Evolutionary conservation across 2,888 invertebrate species (phyloP).

Genomic region (Netelia fuscicornis): DNA sequence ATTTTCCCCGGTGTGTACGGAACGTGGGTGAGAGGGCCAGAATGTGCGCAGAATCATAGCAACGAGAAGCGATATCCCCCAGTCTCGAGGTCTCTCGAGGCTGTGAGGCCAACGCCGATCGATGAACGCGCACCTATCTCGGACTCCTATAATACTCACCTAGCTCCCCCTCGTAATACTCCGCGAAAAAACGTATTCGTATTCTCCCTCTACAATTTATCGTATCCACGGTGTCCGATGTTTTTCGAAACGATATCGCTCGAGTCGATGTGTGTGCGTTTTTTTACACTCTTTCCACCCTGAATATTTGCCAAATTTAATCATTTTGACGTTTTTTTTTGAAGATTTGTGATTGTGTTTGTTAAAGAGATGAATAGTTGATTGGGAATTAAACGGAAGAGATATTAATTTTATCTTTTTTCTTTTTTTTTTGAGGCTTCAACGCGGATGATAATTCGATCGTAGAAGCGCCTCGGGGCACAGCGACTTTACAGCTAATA

Average conservation of each 20-base stretch:
- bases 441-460: background rate
- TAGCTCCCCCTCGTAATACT: constrained; percentile 13
- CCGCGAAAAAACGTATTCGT: background rate
- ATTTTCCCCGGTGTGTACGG: constrained; percentile 20
- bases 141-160: constrained; percentile 28
- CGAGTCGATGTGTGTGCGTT: background rate
- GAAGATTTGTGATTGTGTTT: too few relatives aligned
- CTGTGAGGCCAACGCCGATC: constrained; percentile 52
- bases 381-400: background rate
- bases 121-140: constrained; percentile 47
- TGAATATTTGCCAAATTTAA: too few relatives aligned
- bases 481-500: constrained; percentile 1
- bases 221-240: background rate
- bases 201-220: background rate
- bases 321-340: background rate
- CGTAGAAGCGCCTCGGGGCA: background rate
- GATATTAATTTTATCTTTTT: background rate
- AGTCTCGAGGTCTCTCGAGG: constrained; percentile 8
- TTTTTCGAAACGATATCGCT: background rate
- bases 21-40: constrained; percentile 51
- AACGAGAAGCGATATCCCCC: constrained; percentile 5
- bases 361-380: too few relatives aligned
- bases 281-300: background rate
- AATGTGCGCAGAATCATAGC: constrained; percentile 61
- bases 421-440: background rate